Base-by-base conservation (phyloP, 2,113 vertebrate genomes). In the Pseudopodoces humilis region DNA sequence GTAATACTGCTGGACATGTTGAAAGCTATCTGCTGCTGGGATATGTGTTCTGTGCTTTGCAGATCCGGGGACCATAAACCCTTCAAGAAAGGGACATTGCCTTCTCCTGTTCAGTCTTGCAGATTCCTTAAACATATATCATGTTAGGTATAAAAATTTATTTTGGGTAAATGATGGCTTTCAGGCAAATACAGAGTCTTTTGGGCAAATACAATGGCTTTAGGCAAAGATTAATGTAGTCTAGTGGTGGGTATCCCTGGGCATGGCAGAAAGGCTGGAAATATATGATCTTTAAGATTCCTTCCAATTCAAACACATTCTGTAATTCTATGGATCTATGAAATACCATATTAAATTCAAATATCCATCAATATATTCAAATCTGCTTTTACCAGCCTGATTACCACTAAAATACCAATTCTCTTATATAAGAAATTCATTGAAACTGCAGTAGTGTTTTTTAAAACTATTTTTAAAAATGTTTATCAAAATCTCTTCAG, bases 391-490 rank as follows among this genome's bases (percentile, higher is more conserved):
- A 68, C 7, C 22, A 72, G 13, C 7, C 12, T 50, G n/a, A 86
- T 50, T 23, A 39, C 4, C 28, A 70, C 50, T 63, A 70, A 85
- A 88, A 70, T 88, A 68, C 5, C 16, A 65, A 63, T 46, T 46
- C 8, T 9, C 3, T 56, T 79, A 20, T 67, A 52, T 13, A 71
- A 76, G 4, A 9, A 79, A 44, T 46, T 68, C 0, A 21, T 22
- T 39, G 9, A 80, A 90, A 77, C 2, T 15, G 2, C n/a, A 41
- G 3, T 8, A 53, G 8, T 17, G 0, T 35, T 90, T 78, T 64
- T 7, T 0, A 43, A 84, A 79, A n/a, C 3, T 19, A n/a, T 52
- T 75, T 37, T 1, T 0, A 7, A 8, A 56, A 72, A 23, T 18
- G 0, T 49, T 46, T 33, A 39, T 33, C 23, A 77, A 25, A 46